Conservation (phyloP, 2,797 vertebrate species). For the Naso thynnoides region DNA sequence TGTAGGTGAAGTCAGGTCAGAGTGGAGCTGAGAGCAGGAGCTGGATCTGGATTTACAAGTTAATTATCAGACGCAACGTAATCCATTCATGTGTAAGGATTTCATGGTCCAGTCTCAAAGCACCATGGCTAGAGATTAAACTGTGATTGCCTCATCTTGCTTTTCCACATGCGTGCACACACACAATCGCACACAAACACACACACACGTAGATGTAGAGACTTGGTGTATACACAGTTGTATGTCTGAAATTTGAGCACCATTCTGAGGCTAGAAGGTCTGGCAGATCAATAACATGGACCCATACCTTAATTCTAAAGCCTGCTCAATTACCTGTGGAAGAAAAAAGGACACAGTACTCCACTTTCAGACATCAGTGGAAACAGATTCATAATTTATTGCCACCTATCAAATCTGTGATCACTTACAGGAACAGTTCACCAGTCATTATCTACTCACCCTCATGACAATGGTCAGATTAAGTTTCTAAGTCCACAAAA, state of each 20-base stretch:
- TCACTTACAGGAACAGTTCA: conserved; percentile 25
- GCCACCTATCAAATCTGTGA: conserved; percentile 43
- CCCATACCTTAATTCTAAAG: conserved; percentile 42
- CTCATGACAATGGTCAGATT: no score
- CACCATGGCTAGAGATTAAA: conserved; percentile 31
- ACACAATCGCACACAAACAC: background rate
- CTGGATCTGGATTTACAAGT: conserved; percentile 28
- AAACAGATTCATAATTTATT: conserved; percentile 74
- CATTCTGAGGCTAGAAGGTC: conserved; percentile 38
- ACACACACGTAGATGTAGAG: background rate
- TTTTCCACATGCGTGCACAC: background rate
- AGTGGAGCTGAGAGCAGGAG: conserved; percentile 16
- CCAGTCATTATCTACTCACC: no score
- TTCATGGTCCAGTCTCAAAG: conserved; percentile 22
- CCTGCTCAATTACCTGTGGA: conserved; percentile 42
- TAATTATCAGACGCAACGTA: conserved; percentile 32
- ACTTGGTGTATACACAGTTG: background rate
- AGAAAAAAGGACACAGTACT: conserved; percentile 40
- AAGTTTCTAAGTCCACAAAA: no score
- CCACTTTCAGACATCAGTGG: conserved; percentile 31
- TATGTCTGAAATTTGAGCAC: conserved; percentile 57
- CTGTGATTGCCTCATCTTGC: background rate
- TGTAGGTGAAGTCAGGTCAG: background rate
- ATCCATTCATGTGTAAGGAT: conserved; percentile 28
- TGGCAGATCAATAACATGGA: conserved; percentile 58